phyloP scores from a whole-genome alignment of 2,113 vertebrate genomes.

The Capreolus pygargus region DNA sequence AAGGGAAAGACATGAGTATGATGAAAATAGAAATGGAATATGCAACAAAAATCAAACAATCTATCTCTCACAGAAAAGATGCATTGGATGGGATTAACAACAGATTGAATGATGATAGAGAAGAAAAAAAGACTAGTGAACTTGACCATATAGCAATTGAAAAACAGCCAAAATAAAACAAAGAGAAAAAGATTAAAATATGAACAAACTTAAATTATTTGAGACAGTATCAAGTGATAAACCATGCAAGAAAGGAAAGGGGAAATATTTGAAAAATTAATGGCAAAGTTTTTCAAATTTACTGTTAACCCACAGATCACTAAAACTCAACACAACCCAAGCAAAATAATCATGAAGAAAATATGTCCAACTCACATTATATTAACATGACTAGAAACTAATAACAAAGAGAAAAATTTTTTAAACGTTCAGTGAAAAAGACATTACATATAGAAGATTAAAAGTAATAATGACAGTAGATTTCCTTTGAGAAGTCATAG shows the following conservation, averaged over 20 bases:
- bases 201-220: not conserved
- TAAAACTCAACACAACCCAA: not conserved
- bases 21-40: not conserved
- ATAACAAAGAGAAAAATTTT: not conserved
- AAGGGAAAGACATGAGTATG: not conserved
- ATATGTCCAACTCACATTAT: not conserved
- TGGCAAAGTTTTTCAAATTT: not conserved
- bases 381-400: not conserved
- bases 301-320: not conserved
- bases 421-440: not conserved
- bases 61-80: not conserved
- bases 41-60: not conserved
- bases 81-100: not conserved
- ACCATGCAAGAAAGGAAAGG: not conserved
- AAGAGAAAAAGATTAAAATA: not conserved
- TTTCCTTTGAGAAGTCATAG: not conserved
- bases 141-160: not conserved
- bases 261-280: not conserved
- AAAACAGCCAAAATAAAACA: constrained; percentile 18
- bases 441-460: not conserved
- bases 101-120: not conserved
- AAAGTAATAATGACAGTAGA: not conserved
- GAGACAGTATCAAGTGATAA: not conserved
- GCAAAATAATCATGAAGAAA: not conserved
- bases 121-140: not conserved